Evolutionary conservation across 1,140 invertebrate species (phyloP).

Genomic region (Drosophila parabipectinata): DNA sequence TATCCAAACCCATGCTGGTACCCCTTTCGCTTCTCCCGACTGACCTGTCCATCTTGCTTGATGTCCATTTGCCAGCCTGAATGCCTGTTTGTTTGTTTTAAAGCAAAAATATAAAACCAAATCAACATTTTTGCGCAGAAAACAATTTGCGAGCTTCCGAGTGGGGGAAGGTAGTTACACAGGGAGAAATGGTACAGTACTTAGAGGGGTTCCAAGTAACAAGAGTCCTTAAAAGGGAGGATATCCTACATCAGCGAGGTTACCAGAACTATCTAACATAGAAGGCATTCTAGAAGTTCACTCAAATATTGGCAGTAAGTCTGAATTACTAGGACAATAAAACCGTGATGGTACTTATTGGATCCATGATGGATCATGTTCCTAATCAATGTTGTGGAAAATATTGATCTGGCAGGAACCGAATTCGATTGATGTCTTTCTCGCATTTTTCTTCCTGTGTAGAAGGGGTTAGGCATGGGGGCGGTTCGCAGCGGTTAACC

Average conservation of each 20-base stretch:
- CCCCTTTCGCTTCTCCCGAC: neutral
- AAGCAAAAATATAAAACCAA: slow-evolving; percentile 79
- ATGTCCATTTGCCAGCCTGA: slow-evolving; percentile 77
- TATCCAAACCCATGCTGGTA: slow-evolving; percentile 18
- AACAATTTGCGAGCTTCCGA: slow-evolving; percentile 31
- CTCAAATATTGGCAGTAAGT: too few species aligned
- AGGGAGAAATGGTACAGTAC: neutral
- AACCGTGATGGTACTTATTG: too few species aligned
- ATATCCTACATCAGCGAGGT: too few species aligned
- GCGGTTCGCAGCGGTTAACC: slow-evolving; percentile 17
- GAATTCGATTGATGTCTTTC: neutral
- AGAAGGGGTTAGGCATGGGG: slow-evolving; percentile 10
- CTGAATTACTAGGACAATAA: too few species aligned
- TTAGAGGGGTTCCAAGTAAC: too few species aligned
- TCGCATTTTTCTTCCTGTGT: neutral
- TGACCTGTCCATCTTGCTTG: slow-evolving; percentile 58
- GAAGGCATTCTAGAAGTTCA: too few species aligned
- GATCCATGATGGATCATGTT: neutral
- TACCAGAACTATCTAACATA: too few species aligned
- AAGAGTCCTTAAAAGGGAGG: neutral
- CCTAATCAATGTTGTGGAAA: neutral
- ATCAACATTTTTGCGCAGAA: slow-evolving; percentile 69
- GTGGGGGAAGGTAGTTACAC: slow-evolving; percentile 1
- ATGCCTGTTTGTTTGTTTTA: slow-evolving; percentile 78
- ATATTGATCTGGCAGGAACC: neutral